A percentile compares a stretch with the other conserved stretches of the same genome.
These are phyloP conservation scores for Eueides isabella DNA, from an alignment of 1,140 invertebrate genomes.

Conservation along the genomic window DNA sequence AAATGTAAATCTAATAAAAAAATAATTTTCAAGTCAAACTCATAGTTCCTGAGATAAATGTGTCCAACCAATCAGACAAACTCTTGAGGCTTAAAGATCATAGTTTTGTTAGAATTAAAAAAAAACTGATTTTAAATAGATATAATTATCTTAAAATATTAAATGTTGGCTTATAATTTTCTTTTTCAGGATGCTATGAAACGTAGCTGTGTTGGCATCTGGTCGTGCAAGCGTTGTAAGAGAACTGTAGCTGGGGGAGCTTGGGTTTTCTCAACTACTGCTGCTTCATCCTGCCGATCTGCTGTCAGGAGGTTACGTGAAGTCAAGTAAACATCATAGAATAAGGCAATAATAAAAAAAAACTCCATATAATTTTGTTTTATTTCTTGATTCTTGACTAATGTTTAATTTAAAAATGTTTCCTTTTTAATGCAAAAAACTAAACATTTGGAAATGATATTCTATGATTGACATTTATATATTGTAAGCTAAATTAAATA, in stretches of 20 bases:
- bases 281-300: constrained; percentile 97
- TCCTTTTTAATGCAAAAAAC: neutral
- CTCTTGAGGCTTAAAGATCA: too few relatives aligned
- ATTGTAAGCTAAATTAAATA: too few relatives aligned
- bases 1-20: too few relatives aligned
- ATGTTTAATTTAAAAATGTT: neutral
- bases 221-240: constrained; percentile 98
- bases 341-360: constrained; percentile 73
- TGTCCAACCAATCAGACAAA: too few relatives aligned
- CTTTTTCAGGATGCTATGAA: constrained; percentile 97
- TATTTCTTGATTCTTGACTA: constrained; percentile 13
- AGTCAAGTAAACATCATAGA: constrained; percentile 90
- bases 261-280: constrained; percentile 98
- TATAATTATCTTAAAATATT: neutral
- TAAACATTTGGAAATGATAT: too few relatives aligned
- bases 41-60: too few relatives aligned
- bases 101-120: too few relatives aligned
- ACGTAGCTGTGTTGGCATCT: constrained; percentile 98
- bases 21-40: too few relatives aligned
- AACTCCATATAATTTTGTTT: constrained; percentile 23
- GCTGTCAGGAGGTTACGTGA: constrained; percentile 98
- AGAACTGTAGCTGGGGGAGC: constrained; percentile 97
- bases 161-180: neutral
- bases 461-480: too few relatives aligned
- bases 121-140: neutral